Evolutionary conservation across 2,888 invertebrate species (phyloP).

Genomic region (Temnothorax ravouxi): DNA sequence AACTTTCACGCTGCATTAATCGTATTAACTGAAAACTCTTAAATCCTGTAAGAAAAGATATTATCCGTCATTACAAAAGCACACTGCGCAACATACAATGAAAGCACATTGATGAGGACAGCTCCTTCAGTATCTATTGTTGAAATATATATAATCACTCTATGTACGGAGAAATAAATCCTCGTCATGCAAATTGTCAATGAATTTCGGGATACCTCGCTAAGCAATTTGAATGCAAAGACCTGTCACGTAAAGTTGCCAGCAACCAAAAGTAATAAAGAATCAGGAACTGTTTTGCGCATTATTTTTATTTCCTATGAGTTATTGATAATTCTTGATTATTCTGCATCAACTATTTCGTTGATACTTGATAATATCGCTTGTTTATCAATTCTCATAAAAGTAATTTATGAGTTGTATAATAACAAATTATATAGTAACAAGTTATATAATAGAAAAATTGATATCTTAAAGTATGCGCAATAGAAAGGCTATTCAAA

Average conservation of each 20-base stretch:
- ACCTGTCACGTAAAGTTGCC: constrained; percentile 56
- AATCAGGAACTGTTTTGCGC: not conserved
- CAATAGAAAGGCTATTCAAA: not conserved
- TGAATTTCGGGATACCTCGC: not conserved
- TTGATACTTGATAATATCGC: not conserved
- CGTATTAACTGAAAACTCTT: constrained; percentile 76
- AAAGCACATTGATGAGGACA: constrained; percentile 5
- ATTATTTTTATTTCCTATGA: constrained; percentile 19
- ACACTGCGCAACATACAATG: constrained; percentile 23
- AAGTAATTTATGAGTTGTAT: not conserved
- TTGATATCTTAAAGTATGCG: not conserved
- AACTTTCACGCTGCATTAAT: constrained; percentile 74
- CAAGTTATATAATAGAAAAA: not conserved
- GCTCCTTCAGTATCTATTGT: not conserved
- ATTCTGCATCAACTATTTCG: not conserved
- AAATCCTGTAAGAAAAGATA: constrained; percentile 53
- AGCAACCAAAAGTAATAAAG: constrained; percentile 31
- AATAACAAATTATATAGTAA: no score
- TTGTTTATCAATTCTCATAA: constrained; percentile 5
- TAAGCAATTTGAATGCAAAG: constrained; percentile 46
- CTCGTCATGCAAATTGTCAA: constrained; percentile 23
- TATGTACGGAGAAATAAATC: not conserved
- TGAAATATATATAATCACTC: not conserved
- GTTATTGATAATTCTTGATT: not conserved
- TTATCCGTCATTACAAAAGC: constrained; percentile 1